Evolutionary conservation across 2,888 invertebrate species (phyloP).

Genomic region (Entomobrya proxima): DNA sequence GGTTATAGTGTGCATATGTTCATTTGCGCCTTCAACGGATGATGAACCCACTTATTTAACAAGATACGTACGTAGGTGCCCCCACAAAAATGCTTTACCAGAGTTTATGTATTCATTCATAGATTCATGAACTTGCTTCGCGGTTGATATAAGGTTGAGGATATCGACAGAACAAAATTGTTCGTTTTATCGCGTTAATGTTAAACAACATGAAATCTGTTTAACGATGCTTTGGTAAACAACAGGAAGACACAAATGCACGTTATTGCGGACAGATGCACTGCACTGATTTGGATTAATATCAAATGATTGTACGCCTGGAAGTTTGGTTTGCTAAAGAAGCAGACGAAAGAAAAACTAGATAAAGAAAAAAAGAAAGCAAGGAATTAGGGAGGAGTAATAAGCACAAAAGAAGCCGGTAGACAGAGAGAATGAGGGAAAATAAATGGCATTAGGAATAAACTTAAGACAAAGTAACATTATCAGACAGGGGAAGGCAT

Average conservation of each 20-base stretch:
- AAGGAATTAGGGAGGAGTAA: constrained; percentile 9
- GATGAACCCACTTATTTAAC: constrained; percentile 6
- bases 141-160: no score
- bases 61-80: neutral
- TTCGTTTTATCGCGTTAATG: no score
- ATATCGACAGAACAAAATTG: no score
- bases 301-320: neutral
- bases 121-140: no score
- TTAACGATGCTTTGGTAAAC: no score
- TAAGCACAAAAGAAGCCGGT: neutral
- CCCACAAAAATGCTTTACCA: constrained; percentile 34
- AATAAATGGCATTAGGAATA: constrained; percentile 19
- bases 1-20: constrained; percentile 16
- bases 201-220: no score
- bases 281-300: no score
- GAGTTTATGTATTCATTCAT: constrained; percentile 41
- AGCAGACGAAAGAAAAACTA: neutral
- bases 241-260: neutral
- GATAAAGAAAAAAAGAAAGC: neutral
- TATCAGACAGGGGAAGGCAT: constrained; percentile 6
- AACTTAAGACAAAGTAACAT: constrained; percentile 39
- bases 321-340: neutral
- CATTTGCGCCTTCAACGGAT: neutral
- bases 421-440: neutral
- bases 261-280: neutral